A percentile compares a stretch with the other conserved stretches of the same genome.
Conservation (phyloP, 1,140 invertebrate species). For the Drosophila quadrilineata region DNA sequence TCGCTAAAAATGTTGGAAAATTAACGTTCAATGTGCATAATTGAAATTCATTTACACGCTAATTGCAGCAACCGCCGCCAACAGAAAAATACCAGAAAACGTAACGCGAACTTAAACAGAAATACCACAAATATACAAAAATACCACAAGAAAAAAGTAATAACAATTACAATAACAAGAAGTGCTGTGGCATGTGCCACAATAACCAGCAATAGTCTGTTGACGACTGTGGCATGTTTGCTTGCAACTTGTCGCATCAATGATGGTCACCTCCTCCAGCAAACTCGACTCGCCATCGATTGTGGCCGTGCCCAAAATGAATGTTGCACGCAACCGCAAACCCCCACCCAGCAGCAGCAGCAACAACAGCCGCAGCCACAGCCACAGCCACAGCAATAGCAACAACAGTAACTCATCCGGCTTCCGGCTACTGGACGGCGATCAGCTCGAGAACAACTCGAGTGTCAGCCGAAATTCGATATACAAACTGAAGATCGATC, state of each 20-base stretch:
- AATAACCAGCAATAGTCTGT: neutral
- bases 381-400: slow-evolving; percentile 23
- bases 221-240: slow-evolving; percentile 19
- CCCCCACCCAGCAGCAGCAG: slow-evolving; percentile 57
- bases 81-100: slow-evolving; percentile 6
- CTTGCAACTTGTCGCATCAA: slow-evolving; percentile 18
- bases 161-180: slow-evolving; percentile 15
- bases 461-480: slow-evolving; percentile 85
- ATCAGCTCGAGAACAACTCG: slow-evolving; percentile 82
- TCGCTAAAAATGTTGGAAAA: slow-evolving; percentile 62
- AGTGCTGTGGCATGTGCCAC: slow-evolving; percentile 31
- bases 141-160: slow-evolving; percentile 7
- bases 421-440: slow-evolving; percentile 81
- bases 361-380: slow-evolving; percentile 54
- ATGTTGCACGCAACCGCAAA: slow-evolving; percentile 57
- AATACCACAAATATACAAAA: too few relatives aligned
- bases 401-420: slow-evolving; percentile 76
- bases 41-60: slow-evolving; percentile 71
- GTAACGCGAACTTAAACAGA: too few relatives aligned
- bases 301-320: slow-evolving; percentile 75
- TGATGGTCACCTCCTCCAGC: slow-evolving; percentile 80
- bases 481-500: slow-evolving; percentile 91
- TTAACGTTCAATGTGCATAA: slow-evolving; percentile 75
- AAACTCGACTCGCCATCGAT: slow-evolving; percentile 66
- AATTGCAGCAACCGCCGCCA: slow-evolving; percentile 57